Conservation (phyloP, 2,888 invertebrate genomes). For the Caenorhabditis sp. region DNA sequence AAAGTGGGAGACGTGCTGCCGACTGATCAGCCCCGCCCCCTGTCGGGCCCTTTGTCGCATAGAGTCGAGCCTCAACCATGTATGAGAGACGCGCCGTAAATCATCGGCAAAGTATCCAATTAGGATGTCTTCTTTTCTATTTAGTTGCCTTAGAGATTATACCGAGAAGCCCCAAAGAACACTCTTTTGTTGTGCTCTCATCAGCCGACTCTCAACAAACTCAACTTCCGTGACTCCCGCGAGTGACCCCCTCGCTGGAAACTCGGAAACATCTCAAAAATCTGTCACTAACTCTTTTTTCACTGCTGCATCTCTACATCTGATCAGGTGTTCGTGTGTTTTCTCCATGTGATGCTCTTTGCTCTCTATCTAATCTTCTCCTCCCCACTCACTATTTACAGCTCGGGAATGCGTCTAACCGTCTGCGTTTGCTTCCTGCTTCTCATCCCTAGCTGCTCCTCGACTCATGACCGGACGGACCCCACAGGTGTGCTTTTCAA, state of each 20-base stretch:
- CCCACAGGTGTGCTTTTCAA: slow-evolving; percentile 38
- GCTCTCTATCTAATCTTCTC: slow-evolving; percentile 52
- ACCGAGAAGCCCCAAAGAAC: background rate
- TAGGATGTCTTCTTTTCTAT: slow-evolving; percentile 3
- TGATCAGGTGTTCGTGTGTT: slow-evolving; percentile 58
- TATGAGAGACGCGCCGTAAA: slow-evolving; percentile 30
- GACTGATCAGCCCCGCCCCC: slow-evolving; percentile 32
- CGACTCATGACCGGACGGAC: slow-evolving; percentile 38
- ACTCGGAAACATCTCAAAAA: background rate
- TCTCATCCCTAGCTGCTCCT: slow-evolving; percentile 33
- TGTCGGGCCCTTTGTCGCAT: slow-evolving; percentile 22
- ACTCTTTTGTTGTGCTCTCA: slow-evolving; percentile 6
- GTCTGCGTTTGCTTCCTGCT: slow-evolving; percentile 35
- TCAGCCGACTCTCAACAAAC: no score
- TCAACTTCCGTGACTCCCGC: background rate
- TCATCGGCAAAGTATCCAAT: slow-evolving; percentile 38
- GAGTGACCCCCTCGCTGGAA: background rate
- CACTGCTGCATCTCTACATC: slow-evolving; percentile 11
- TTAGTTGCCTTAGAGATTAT: slow-evolving; percentile 24
- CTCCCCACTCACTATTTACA: slow-evolving; percentile 51
- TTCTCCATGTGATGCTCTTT: slow-evolving; percentile 27
- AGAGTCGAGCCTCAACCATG: slow-evolving; percentile 31
- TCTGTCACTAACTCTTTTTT: slow-evolving; percentile 28
- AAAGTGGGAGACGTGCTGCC: slow-evolving; percentile 30
- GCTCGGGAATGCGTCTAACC: slow-evolving; percentile 53